Conservation (phyloP, 1,140 invertebrate genomes). For the Brachionus calyciflorus region DNA sequence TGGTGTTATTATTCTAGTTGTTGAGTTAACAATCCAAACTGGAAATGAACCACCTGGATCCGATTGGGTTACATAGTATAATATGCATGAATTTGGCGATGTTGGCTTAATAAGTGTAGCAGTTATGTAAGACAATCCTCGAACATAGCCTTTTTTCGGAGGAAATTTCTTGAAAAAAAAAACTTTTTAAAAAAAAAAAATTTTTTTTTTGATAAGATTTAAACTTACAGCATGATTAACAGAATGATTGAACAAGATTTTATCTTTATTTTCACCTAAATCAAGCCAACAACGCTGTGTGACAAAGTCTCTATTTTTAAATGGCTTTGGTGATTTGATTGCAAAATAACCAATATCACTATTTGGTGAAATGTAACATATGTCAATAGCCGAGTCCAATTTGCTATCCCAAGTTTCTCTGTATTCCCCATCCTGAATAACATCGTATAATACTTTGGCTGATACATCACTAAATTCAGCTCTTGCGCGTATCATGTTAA, state of each 20-base stretch:
- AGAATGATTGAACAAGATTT: conserved; percentile 83
- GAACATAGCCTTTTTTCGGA: conserved; percentile 74
- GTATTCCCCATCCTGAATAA: conserved; percentile 46
- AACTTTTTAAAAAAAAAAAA: conserved; percentile 9
- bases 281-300: conserved; percentile 84
- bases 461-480: conserved; percentile 42
- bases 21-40: conserved; percentile 81
- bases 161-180: conserved; percentile 66
- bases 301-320: conserved; percentile 85
- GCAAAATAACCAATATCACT: conserved; percentile 48
- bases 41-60: conserved; percentile 83
- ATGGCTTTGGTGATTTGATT: conserved; percentile 75
- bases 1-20: conserved; percentile 79
- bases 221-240: conserved; percentile 71
- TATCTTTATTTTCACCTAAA: conserved; percentile 69
- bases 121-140: conserved; percentile 71
- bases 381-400: conserved; percentile 27
- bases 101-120: conserved; percentile 66
- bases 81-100: conserved; percentile 66
- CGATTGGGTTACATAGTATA: conserved; percentile 80
- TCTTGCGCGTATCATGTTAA: conserved; percentile 14
- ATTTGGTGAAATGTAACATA: conserved; percentile 41
- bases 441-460: conserved; percentile 33
- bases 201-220: neutral
- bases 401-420: conserved; percentile 42